Evolutionary conservation across 2,113 vertebrate genomes (phyloP), one percentile per base, ranked within the genome.

Genomic region (Indicator maculatus): DNA sequence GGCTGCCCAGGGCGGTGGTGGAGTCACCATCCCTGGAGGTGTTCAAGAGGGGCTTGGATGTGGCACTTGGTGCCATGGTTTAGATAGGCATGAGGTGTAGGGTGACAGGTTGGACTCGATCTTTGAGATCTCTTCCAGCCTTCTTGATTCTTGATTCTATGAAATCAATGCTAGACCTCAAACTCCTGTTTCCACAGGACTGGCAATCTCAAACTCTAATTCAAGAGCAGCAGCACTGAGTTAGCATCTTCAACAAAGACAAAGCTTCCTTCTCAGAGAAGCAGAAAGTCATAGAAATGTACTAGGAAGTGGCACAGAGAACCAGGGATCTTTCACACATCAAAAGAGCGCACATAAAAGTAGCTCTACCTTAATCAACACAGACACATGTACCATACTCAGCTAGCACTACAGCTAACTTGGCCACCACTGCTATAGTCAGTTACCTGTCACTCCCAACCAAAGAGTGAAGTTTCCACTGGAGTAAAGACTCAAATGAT

Each of bases 351-450:
- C 11, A 6, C 20, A 10, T 20, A 58, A 74, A 28, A 28, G 64
- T 20, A 28, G 60, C 69, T 20, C 6, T 27, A 58, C 44, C 63
- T 74, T 38, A 64, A 55, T 20, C 31, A 53, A 21, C 1, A 15
- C 19, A 86, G 33, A 67, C 63, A 33, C 6, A 17, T 0, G 1
- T 16, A 53, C 55, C 7, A 8, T 3, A 30, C 13, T n/a, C 36
- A 66, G 36, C 28, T 41, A 41, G 60, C 45, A 63, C n/a, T 31
- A 15, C 69, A 79, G 7, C 39, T 31, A 66, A 56, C n/a, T 44
- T 8, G 16, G 13, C 15, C 44, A 69, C 47, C 26, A 19, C 0
- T 5, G 15, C 11, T 28, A 5, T 1, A 31, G 17, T 16, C 83
- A 70, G 63, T 56, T 78, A 12, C 21, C 30, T 65, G 64, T 15